Base-by-base conservation (phyloP, 2,888 invertebrate species). In the Philopedon plagiatum region DNA sequence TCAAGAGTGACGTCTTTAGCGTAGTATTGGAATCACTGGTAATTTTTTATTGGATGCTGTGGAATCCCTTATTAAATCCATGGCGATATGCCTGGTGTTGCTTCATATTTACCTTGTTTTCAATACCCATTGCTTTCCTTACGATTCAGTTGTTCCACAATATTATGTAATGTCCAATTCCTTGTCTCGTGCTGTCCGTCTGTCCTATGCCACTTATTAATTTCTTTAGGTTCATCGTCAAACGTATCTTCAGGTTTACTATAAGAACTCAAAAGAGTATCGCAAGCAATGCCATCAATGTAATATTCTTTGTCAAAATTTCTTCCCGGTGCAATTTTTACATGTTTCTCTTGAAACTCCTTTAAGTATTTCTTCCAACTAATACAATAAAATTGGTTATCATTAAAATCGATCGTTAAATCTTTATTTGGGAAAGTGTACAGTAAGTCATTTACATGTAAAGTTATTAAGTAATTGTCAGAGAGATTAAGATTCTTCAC, bases 351-450 rank as follows among this genome's bases (percentile, higher is more conserved):
- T 39, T 57, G 18, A n/a, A 64, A 63, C 5, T 29, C n/a, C 3
- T 37, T n/a, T 5, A 77, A 44, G 13, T 81, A 75, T 3, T 60
- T 15, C 9, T 61, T 37, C 65, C 81, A 75, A 63, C 78, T 77
- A 2, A 57, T 56, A 65, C 82, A 83, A 11, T 60, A 63, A 79
- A 79, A 80, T 18, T 73, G 68, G 68, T 82, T 83, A 7, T 75
- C 21, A 34, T 77, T 76, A 0, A 83, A 61, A 71, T 81, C 81
- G 15, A 83, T 65, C 2, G 62, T 29, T 8, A 60, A 19, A 41
- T 57, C 46, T 5, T 41, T 7, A 37, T 63, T 70, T 1, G 69
- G 54, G 56, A 70, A 70, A 7, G 23, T 15, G 13, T 46, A 8
- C 2, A 7, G 34, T 19, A 57, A 5, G 8, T 21, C 13, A 18